Conservation (phyloP, 2,888 invertebrate species). For the Drosophila acutilabella region DNA sequence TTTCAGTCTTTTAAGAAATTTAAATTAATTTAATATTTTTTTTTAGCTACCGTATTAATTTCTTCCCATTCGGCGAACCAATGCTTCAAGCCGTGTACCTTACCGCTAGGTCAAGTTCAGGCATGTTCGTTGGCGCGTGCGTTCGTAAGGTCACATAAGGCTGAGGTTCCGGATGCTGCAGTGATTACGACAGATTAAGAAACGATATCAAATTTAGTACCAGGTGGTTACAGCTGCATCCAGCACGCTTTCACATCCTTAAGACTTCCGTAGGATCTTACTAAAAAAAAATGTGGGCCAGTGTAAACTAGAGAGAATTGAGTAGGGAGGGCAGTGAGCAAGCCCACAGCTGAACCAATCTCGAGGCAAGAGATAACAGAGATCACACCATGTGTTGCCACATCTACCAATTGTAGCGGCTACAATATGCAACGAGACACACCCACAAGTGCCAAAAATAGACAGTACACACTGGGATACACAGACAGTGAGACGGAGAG, state of each 20-base stretch:
- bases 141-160: slow-evolving; percentile 32
- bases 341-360: slow-evolving; percentile 69
- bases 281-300: slow-evolving; percentile 44
- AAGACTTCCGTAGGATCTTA: slow-evolving; percentile 10
- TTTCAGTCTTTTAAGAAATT: no score
- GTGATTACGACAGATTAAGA: slow-evolving; percentile 45
- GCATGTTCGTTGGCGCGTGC: slow-evolving; percentile 32
- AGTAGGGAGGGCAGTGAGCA: slow-evolving; percentile 12
- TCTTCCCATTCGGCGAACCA: not conserved
- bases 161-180: slow-evolving; percentile 12
- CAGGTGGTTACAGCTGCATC: slow-evolving; percentile 68
- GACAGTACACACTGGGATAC: slow-evolving; percentile 61
- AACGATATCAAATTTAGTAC: slow-evolving; percentile 47
- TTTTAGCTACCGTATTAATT: no score
- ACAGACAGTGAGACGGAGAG: slow-evolving; percentile 37
- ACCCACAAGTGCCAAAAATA: slow-evolving; percentile 84
- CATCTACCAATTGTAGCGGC: slow-evolving; percentile 68
- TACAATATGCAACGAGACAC: slow-evolving; percentile 46
- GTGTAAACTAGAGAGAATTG: slow-evolving; percentile 36
- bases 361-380: slow-evolving; percentile 51
- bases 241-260: slow-evolving; percentile 67
- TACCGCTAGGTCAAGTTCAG: slow-evolving; percentile 2
- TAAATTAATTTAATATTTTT: no score
- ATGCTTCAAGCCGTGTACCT: not conserved
- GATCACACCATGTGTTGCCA: slow-evolving; percentile 75